Evolutionary conservation across 2,113 vertebrate genomes (phyloP).

Genomic region (Mobula hypostoma): DNA sequence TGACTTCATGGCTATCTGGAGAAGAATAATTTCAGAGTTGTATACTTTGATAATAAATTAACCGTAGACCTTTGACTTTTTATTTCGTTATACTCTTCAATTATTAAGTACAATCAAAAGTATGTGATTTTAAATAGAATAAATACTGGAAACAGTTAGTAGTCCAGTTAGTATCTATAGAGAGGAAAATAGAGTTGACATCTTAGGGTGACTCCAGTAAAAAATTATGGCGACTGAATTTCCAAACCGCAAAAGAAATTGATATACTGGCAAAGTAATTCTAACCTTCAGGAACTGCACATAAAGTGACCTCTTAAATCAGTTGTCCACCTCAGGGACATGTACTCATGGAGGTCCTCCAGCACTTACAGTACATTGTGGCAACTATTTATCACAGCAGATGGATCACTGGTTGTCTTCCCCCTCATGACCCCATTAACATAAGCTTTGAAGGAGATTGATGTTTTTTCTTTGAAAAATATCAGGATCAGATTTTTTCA

Average conservation of each 20-base stretch:
- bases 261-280: neutral
- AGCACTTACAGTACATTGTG: neutral
- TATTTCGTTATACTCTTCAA: no score
- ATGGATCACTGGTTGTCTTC: neutral
- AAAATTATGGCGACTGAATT: neutral
- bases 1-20: no score
- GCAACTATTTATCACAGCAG: neutral
- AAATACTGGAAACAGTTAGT: no score
- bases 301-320: neutral
- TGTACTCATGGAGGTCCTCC: neutral
- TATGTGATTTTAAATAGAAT: no score
- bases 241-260: neutral
- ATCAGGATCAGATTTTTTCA: neutral
- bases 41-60: no score
- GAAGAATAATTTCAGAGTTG: no score
- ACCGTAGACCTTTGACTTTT: no score
- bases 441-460: neutral
- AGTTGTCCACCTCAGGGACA: neutral
- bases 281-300: neutral
- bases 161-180: no score
- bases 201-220: neutral
- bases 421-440: neutral
- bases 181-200: no score
- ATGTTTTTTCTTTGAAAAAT: neutral
- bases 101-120: no score